phyloP scores from a whole-genome alignment of 2,797 vertebrate genomes.

The Helostoma temminkii region DNA sequence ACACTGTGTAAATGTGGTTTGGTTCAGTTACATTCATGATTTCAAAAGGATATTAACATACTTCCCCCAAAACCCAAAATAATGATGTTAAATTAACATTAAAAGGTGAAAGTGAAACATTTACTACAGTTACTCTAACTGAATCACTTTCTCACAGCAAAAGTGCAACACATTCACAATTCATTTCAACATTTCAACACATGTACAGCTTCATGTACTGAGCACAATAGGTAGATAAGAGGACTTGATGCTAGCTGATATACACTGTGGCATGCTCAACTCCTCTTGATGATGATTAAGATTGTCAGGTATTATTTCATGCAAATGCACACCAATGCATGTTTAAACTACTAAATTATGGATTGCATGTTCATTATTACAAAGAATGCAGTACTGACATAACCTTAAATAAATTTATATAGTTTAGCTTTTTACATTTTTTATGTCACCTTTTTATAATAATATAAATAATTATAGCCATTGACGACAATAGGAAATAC shows the following conservation, averaged over 20 bases:
- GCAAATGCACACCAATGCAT: constrained; percentile 1
- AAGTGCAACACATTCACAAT: constrained; percentile 1
- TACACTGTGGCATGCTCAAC: constrained; percentile 10
- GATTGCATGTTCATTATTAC: constrained; percentile 6
- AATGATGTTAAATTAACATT: not conserved
- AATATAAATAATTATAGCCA: not conserved
- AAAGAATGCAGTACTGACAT: not conserved
- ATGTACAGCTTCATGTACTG: constrained; percentile 2
- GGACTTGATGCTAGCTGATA: not conserved
- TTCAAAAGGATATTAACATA: not conserved
- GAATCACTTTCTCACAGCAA: constrained; percentile 4
- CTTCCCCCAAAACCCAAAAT: not conserved
- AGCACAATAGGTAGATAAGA: constrained; percentile 19
- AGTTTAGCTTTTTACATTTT: not conserved
- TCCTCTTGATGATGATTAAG: constrained; percentile 6
- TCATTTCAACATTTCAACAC: not conserved
- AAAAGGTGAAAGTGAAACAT: not conserved
- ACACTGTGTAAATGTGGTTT: not conserved
- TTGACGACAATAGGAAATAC: constrained; percentile 5
- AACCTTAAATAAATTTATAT: constrained; percentile 4
- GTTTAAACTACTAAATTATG: constrained; percentile 8
- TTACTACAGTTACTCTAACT: not conserved
- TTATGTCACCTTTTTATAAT: not conserved
- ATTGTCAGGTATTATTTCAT: constrained; percentile 1
- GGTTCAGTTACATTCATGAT: not conserved